Evolutionary conservation across 35 echinoderm and acorn worm species (phyloP), one percentile per base, ranked within the genome.

Genomic region (Holothuria glaberrima): DNA sequence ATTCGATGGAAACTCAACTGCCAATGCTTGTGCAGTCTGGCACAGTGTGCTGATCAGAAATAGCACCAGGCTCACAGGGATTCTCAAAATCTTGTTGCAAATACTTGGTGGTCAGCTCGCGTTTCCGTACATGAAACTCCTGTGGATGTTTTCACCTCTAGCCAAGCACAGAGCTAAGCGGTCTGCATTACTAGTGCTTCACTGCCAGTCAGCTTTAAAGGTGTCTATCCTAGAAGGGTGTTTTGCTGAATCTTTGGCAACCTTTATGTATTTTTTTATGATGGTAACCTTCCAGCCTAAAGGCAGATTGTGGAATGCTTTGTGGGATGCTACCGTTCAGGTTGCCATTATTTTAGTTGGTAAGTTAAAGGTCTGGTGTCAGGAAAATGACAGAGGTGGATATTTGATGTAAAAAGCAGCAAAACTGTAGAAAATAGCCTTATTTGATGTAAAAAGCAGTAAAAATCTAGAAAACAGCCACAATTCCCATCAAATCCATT

Each of bases 101-200:
- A 74, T 99, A 4, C 54, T 95, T 2, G 97, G 97, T 6, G 97
- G 97, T 12, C 91, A 94, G 46, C 83, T 99, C 6, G 97, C 97
- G 2, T 94, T 86, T 19, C 93, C 93, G 1, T 99, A 88, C 36
- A 91, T 94, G 45, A 92, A 87, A 20, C 41, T 85, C 17, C 82
- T 95, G n/a, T 99, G 97, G 97, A 87, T 59, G 54, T 75, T 83
- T 14, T 91, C 91, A 12, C 94, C 93, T 13, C 87, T 93, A 17
- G 83, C 83, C 9, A 83, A 91, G 12, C 97, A 99, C 41, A 36
- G 75, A 35, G 38, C 65, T 56, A 95, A 94, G 76, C 62, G 68
- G 41, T 87, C 91, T 44, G 27, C 75, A 72, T 66, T 99, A 81
- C 58, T 99, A 16, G 44, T 68, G n/a, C 63, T 89, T 44, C 88